Evolutionary conservation across 2,797 vertebrate genomes (phyloP).

Genomic region (Parauchenoglanis ngamensis): DNA sequence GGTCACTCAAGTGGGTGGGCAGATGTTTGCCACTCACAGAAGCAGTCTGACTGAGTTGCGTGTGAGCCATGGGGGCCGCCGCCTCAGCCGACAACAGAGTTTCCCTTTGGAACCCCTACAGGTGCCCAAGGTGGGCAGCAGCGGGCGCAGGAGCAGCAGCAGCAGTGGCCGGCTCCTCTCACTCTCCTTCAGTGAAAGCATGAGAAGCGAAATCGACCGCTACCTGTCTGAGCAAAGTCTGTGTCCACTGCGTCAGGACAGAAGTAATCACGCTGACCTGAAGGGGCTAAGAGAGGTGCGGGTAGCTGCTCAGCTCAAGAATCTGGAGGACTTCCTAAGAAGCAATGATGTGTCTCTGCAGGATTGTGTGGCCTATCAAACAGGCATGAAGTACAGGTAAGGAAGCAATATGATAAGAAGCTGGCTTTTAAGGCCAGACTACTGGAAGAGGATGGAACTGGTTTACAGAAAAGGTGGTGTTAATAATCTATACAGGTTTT

Average conservation of each 20-base stretch:
- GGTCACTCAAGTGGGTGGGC: slow-evolving; percentile 19
- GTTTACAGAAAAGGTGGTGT: background rate
- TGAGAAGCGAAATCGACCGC: slow-evolving; percentile 85
- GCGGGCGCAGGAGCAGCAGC: slow-evolving; percentile 70
- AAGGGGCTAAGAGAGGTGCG: slow-evolving; percentile 85
- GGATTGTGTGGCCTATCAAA: slow-evolving; percentile 77
- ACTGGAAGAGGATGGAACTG: background rate
- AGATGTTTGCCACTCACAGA: slow-evolving; percentile 69
- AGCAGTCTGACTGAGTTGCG: slow-evolving; percentile 63
- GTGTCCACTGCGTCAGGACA: slow-evolving; percentile 77
- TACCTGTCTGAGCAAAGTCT: slow-evolving; percentile 85
- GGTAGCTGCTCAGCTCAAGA: slow-evolving; percentile 85
- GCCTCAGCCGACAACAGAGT: slow-evolving; percentile 62
- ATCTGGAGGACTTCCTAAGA: slow-evolving; percentile 89
- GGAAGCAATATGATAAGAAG: slow-evolving; percentile 44
- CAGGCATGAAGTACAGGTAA: slow-evolving; percentile 94
- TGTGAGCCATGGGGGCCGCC: slow-evolving; percentile 50
- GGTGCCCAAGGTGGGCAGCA: slow-evolving; percentile 70
- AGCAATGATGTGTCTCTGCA: slow-evolving; percentile 89
- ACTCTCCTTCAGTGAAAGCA: slow-evolving; percentile 87
- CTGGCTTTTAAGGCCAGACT: background rate
- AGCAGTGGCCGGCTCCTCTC: slow-evolving; percentile 81
- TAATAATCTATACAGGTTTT: background rate
- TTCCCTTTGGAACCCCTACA: slow-evolving; percentile 63
- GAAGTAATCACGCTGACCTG: slow-evolving; percentile 77